phyloP scores from a whole-genome alignment of 2,797 vertebrate species.

The Chaetophractus vellerosus region DNA sequence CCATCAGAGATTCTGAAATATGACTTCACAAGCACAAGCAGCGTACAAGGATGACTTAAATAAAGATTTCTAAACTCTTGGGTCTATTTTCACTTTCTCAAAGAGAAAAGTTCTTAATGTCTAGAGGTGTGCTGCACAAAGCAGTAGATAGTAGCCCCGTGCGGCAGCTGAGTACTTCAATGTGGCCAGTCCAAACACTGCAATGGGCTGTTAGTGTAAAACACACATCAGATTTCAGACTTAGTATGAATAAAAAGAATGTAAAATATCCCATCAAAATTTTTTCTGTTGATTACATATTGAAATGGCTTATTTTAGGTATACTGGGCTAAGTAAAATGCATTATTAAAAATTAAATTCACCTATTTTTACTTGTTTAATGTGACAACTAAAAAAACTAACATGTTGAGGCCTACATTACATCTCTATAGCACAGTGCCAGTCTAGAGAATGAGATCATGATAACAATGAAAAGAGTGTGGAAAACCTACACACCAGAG shows the following conservation, averaged over 20 bases:
- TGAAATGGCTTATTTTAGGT: neutral
- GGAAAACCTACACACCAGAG: neutral
- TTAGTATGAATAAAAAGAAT: neutral
- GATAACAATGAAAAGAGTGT: neutral
- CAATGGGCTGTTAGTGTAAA: neutral
- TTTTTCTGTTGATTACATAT: neutral
- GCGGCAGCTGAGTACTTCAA: neutral
- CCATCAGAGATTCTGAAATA: neutral
- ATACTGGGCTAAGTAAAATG: neutral
- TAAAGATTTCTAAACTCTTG: neutral
- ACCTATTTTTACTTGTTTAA: neutral
- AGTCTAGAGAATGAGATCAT: neutral
- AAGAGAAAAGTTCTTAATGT: constrained; percentile 17
- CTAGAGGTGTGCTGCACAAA: neutral
- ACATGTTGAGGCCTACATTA: neutral
- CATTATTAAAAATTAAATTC: constrained; percentile 46
- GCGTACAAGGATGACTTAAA: neutral
- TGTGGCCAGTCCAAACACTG: neutral
- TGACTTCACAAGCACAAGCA: neutral
- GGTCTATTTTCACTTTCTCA: constrained; percentile 9
- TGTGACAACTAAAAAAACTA: constrained; percentile 30
- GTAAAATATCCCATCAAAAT: neutral
- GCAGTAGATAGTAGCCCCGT: neutral
- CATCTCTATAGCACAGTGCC: constrained; percentile 2
- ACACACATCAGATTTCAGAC: neutral